Conservation (phyloP, 1,140 invertebrate genomes). For the Coenobita brevimanus region DNA sequence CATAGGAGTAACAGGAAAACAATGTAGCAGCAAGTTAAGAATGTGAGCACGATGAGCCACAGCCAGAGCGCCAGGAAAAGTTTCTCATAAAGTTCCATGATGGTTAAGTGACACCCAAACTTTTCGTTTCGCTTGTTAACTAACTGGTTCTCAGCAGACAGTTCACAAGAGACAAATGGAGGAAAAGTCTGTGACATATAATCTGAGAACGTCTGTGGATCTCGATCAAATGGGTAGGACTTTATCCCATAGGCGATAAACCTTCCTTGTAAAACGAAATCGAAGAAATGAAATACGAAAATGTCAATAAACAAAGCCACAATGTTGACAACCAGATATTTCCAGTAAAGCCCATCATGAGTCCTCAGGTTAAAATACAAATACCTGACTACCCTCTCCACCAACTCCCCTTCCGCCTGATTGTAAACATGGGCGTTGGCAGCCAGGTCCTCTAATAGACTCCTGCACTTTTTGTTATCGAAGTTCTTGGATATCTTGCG, state of each 20-base stretch:
- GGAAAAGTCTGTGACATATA: slow-evolving; percentile 62
- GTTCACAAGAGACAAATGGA: slow-evolving; percentile 44
- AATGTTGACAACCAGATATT: slow-evolving; percentile 31
- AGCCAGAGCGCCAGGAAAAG: slow-evolving; percentile 29
- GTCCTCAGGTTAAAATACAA: slow-evolving; percentile 40
- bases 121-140: slow-evolving; percentile 25
- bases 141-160: neutral
- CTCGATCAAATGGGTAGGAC: slow-evolving; percentile 34
- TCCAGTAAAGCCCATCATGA: slow-evolving; percentile 50
- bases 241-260: slow-evolving; percentile 41
- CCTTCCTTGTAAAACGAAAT: slow-evolving; percentile 53
- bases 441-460: slow-evolving; percentile 28
- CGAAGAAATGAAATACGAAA: slow-evolving; percentile 14
- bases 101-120: slow-evolving; percentile 50
- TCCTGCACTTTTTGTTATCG: slow-evolving; percentile 28
- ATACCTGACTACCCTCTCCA: slow-evolving; percentile 37
- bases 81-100: slow-evolving; percentile 62
- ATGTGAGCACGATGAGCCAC: slow-evolving; percentile 1
- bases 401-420: slow-evolving; percentile 7
- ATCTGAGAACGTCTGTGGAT: slow-evolving; percentile 46
- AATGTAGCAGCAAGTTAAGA: slow-evolving; percentile 22
- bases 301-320: slow-evolving; percentile 41
- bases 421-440: slow-evolving; percentile 14
- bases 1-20: slow-evolving; percentile 14
- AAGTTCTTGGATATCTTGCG: slow-evolving; percentile 47